Base-by-base conservation (phyloP, 2,888 invertebrate genomes). In the Troides aeacus region DNA sequence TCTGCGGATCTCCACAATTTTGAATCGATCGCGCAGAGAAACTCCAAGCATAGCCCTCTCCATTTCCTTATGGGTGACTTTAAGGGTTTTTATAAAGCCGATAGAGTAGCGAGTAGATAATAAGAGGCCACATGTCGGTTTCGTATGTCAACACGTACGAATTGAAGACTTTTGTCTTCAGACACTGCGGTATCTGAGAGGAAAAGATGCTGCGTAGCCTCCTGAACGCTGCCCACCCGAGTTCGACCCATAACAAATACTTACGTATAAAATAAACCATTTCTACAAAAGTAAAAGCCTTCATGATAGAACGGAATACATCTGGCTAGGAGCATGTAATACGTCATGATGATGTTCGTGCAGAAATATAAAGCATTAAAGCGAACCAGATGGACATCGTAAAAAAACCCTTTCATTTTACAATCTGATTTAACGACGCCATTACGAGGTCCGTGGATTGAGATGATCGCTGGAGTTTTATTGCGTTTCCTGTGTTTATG, bases 341-440 rank as follows among this genome's bases (percentile, higher is more conserved):
- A 39, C 53, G 53, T 53, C 1, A n/a, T 15, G 56, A n/a, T 57
- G 39, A 42, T 60, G 50, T 64, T 64, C 21, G 64, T 56, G 39
- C 60, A 24, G 60, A 56, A 61, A n/a, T 62, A n/a, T 57, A 64
- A 58, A 57, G 15, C 69, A 62, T 50, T 61, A 50, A 65, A 62
- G 24, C 42, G 30, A 10, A 18, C 62, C 66, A 62, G 66, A 70
- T 70, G 66, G 62, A 62, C 36, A 62, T 66, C 50, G 58, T 70
- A 62, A 70, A 70, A 39, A 39, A 66, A 66, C 42, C 50, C 62
- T 62, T 61, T 62, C 58, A 58, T 53, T 58, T 68, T 62, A 60
- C 61, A 69, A 69, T 69, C 64, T 18, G 60, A 64, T 69, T 69
- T 69, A 64, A 69, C 18, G 63, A 18, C 53, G 64, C 64, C 60